Evolutionary conservation across 2,113 vertebrate species (phyloP).

Genomic region (Perccottus glenii): DNA sequence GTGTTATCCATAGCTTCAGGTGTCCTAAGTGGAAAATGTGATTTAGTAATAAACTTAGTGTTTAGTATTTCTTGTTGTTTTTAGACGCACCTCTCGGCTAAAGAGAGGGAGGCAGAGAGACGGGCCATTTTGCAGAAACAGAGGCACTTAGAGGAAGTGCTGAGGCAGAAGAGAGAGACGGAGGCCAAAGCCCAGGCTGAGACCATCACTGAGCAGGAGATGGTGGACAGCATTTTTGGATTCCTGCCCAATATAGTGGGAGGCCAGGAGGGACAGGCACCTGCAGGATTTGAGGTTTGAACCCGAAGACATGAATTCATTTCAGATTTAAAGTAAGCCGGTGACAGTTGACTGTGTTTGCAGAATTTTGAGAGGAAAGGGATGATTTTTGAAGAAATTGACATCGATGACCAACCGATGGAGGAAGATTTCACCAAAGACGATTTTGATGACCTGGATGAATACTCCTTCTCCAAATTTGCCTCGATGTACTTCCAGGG

Average conservation of each 20-base stretch:
- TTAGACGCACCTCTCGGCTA: constrained; percentile 75
- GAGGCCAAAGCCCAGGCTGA: constrained; percentile 53
- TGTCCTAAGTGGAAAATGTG: too few relatives aligned
- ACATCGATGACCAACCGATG: constrained; percentile 86
- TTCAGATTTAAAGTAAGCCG: too few relatives aligned
- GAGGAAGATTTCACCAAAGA: constrained; percentile 74
- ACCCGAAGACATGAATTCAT: neutral
- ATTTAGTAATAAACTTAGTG: too few relatives aligned
- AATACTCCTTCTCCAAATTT: constrained; percentile 93
- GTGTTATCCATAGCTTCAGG: too few relatives aligned
- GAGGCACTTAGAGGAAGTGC: constrained; percentile 54
- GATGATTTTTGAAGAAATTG: constrained; percentile 80
- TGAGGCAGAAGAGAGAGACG: constrained; percentile 68
- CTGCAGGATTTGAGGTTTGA: constrained; percentile 83
- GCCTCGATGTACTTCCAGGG: constrained; percentile 95
- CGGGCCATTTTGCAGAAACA: constrained; percentile 59
- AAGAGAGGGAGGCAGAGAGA: constrained; percentile 67
- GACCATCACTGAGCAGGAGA: constrained; percentile 81
- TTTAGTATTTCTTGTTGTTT: neutral
- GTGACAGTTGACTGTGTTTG: neutral
- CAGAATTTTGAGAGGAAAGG: constrained; percentile 85
- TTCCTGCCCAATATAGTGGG: constrained; percentile 87
- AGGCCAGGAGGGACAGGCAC: constrained; percentile 85
- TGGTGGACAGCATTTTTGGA: constrained; percentile 93
- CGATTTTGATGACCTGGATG: constrained; percentile 82